Evolutionary conservation across 2,888 invertebrate genomes (phyloP), one percentile per base, ranked within the genome.

Genomic region (Lamellibrachia satsuma): DNA sequence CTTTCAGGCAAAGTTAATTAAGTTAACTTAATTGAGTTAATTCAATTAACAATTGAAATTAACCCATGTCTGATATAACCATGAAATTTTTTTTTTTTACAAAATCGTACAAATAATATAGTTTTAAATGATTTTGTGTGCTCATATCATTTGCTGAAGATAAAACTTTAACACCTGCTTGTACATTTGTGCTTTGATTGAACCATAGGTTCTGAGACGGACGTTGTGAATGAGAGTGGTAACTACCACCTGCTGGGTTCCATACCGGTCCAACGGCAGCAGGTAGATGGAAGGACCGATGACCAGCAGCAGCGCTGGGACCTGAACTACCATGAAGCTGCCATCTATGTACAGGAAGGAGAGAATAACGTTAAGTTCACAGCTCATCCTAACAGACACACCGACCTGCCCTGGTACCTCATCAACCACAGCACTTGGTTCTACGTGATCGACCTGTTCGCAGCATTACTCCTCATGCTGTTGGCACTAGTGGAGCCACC

Each of bases 381-480:
- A 96, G 98, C 98, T 0, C 98, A 98, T 96, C 98, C 98, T 0
- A 97, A 98, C 91, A 98, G 98, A 95, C 98, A 98, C 1, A 98
- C 98, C 95, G 98, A 98, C 95, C 97, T 98, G 93, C 98, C 98
- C 7, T 98, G 98, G 0, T 98, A 98, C 97, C 97, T 98, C 90
- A 97, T 98, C 92, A 98, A 98, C 0, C 98, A 98, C 98, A 98
- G 98, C 96, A 97, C 97, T 93, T 98, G 98, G 98, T 98, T 98
- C 96, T 98, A 98, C 96, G 97, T 98, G 3, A 97, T 98, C 94
- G 98, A 98, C 96, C 97, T 98, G 92, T 96, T 97, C 92, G 98
- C 98, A 11, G 98, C 98, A 0, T 95, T 98, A 92, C 96, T 98
- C 92, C 97, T 98, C 6, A 97, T 98, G 92, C 96, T 97, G 22